Conservation (phyloP, 2,797 vertebrate species). For the Poecilia velifera region DNA sequence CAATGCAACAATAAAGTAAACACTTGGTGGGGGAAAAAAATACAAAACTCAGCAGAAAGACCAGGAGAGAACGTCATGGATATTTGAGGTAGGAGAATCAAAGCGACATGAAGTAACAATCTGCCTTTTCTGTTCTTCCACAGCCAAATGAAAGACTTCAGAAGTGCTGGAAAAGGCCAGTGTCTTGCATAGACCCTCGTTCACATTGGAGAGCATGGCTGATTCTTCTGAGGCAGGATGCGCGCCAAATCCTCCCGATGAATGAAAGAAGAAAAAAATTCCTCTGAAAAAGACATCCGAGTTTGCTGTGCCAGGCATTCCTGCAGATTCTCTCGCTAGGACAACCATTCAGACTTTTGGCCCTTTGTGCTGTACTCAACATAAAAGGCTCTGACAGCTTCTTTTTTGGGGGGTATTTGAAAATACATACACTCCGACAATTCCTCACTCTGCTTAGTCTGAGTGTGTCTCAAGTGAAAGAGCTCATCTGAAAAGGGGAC, state of each 20-base stretch:
- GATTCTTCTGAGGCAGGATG: conserved; percentile 26
- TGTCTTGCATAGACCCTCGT: conserved; percentile 22
- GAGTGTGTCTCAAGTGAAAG: conserved; percentile 34
- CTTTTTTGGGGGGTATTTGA: conserved; percentile 17
- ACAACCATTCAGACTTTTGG: conserved; percentile 51
- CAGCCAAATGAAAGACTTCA: conserved; percentile 22
- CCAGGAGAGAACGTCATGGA: conserved; percentile 29
- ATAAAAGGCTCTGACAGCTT: conserved; percentile 50
- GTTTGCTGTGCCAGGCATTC: conserved; percentile 26
- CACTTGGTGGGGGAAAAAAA: background rate
- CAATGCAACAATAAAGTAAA: conserved; percentile 10
- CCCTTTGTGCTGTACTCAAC: conserved; percentile 30
- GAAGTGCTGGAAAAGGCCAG: conserved; percentile 28
- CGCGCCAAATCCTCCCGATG: conserved; percentile 7
- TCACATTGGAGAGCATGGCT: conserved; percentile 1
- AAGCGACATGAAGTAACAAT: conserved; percentile 28
- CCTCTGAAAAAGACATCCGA: conserved; percentile 14
- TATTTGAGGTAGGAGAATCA: conserved; percentile 16
- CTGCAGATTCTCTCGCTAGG: conserved; percentile 44
- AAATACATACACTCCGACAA: conserved; percentile 16
- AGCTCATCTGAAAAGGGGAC: conserved; percentile 26
- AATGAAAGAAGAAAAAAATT: conserved; percentile 25
- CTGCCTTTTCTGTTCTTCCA: conserved; percentile 40
- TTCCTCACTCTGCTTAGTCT: conserved; percentile 36
- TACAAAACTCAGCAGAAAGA: conserved; percentile 29